Base-by-base conservation (phyloP, 2,888 invertebrate genomes). In the Pantelozetes paolii region DNA sequence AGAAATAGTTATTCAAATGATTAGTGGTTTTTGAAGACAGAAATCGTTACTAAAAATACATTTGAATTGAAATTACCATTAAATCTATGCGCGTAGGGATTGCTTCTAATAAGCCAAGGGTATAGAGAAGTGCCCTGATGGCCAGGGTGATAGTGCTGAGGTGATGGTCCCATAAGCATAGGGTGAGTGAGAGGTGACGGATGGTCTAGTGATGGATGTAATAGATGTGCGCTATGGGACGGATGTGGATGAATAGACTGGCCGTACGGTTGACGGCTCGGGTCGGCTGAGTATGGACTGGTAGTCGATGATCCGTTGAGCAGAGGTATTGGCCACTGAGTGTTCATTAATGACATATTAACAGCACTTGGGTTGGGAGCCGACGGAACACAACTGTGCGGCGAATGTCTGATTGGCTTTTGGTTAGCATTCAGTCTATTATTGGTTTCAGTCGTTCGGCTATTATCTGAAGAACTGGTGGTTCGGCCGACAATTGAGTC, bases 61-160 rank as follows among this genome's bases (percentile, higher is more conserved):
- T 36, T 36, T 71, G 5, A 8, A 11, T 36, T 11, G n/a, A 8
- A 54, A 54, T 26, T 73, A 73, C 73, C 73, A 30, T 67, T 69
- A 73, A 73, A 73, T 42, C 73, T 23, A 30, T 69, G 48, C 2
- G 73, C 73, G 48, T 48, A 73, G 69, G 73, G 73, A 57, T 73
- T 73, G 45, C 69, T 69, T 20, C 73, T 45, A 20, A 73, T 28
- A 40, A 73, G 69, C 73, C 73, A 73, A 15, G 73, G 73, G 48
- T 73, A 73, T 13, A 73, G 69, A 11, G 73, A 69, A 15, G 50
- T 50, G 28, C 69, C 69, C 23, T 73, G 73, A 30, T 73, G 73
- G 20, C 20, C n/a, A n/a, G 48, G 48, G n/a, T n/a, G 36, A 72
- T 72, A 72, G 20, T 72, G 59, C n/a, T 67, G 69, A 42, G 73